Evolutionary conservation across 2,113 vertebrate species (phyloP).

Genomic region (Bucco capensis): DNA sequence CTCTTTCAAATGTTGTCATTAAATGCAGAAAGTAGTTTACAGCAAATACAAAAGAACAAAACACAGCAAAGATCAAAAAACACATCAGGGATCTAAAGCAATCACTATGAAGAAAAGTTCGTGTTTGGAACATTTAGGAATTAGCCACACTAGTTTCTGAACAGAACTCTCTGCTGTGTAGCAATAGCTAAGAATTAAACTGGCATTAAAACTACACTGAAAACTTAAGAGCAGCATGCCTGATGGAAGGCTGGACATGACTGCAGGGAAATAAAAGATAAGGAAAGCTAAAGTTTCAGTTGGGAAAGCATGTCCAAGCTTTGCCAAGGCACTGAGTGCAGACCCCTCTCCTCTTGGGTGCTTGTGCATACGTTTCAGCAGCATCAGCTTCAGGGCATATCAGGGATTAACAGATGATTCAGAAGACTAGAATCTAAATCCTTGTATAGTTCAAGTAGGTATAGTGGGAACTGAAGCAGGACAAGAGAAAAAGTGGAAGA

Average conservation of each 20-base stretch:
- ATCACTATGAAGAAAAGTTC: background rate
- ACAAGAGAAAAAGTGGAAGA: background rate
- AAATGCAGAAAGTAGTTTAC: background rate
- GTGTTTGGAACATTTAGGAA: background rate
- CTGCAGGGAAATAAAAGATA: background rate
- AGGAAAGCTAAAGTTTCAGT: background rate
- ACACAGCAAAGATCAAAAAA: background rate
- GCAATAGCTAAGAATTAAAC: background rate
- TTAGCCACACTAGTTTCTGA: background rate
- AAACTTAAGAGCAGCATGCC: background rate
- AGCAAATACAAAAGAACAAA: background rate
- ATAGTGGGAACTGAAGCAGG: background rate
- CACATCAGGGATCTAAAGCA: background rate
- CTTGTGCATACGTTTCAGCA: background rate
- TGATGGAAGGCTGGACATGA: background rate
- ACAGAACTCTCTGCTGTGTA: background rate
- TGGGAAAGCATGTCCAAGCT: background rate
- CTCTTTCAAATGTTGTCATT: background rate
- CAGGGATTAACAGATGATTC: background rate
- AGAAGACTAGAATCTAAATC: background rate
- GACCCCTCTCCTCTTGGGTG: fast-evolving
- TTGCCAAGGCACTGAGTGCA: background rate
- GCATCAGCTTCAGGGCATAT: background rate
- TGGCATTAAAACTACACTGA: background rate
- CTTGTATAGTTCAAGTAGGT: background rate